These are phyloP conservation scores for Exephanes ischioxanthus DNA, from an alignment of 2,888 invertebrate genomes.

Conservation along the genomic window DNA sequence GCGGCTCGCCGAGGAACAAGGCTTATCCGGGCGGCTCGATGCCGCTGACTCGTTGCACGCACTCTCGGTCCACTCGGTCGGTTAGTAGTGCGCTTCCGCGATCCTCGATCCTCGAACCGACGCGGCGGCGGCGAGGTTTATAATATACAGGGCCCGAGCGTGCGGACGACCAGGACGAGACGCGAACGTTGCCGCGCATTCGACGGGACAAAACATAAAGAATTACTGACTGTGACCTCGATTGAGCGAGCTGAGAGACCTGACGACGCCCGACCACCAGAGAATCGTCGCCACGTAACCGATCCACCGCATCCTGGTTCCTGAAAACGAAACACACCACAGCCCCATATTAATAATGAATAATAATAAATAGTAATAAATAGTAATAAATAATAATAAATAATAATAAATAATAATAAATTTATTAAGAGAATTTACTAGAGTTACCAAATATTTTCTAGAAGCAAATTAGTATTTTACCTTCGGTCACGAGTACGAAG, in stretches of 20 bases:
- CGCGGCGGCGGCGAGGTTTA: neutral
- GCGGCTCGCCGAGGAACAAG: neutral
- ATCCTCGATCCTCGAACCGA: conserved; percentile 51
- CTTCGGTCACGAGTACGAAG: no score
- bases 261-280: conserved; percentile 85
- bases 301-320: conserved; percentile 85
- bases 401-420: no score
- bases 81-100: conserved; percentile 64
- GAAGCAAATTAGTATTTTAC: no score
- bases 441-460: no score
- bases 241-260: conserved; percentile 84
- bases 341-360: conserved; percentile 3
- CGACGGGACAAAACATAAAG: conserved; percentile 68
- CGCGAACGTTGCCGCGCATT: conserved; percentile 35
- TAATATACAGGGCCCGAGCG: conserved; percentile 6
- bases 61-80: conserved; percentile 48
- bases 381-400: no score
- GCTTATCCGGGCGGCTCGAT: conserved; percentile 5
- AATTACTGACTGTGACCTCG: conserved; percentile 84
- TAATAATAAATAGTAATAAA: neutral
- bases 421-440: no score
- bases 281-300: conserved; percentile 84
- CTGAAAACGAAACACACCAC: conserved; percentile 74
- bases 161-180: conserved; percentile 8
- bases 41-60: conserved; percentile 14